Evolutionary conservation across 2,888 invertebrate species (phyloP), one percentile per base, ranked within the genome.

Genomic region (Oegoconia quadripuncta): DNA sequence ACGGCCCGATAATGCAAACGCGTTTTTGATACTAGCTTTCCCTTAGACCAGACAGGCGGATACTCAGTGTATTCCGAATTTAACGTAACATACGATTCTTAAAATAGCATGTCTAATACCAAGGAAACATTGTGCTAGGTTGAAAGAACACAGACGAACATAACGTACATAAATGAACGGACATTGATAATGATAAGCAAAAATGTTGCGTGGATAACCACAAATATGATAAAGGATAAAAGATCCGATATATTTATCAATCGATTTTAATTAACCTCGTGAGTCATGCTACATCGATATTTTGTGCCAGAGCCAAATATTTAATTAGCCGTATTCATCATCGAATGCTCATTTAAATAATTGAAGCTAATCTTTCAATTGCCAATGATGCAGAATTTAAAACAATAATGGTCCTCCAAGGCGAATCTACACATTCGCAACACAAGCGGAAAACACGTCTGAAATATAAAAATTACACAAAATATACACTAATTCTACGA

Each of bases 1-100:
- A 70, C 77, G 73, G 74, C 75, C 74, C 74, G 79, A 82, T 86
- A 86, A 78, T 78, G 73, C 86, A 74, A 78, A 84, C 76, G 71
- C 74, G 74, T 68, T 81, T 83, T 80, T 81, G 80, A 78, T 82
- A 79, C 75, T 78, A 66, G 61, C 61, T 71, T 76, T 75, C 64
- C 70, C 61, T 67, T 72, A 65, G 52, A 68, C 56, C 53, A 66
- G 55, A 62, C 62, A 62, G 51, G 63, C 44, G 42, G 53, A 58
- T 52, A 55, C 55, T 47, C 50, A 47, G 12, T 27, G n/a, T 18
- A 38, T 30, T 9, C 32, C 20, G 20, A 28, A 13, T 35, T 20
- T 35, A 26, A 28, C 35, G 25, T 37, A 32, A 26, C 34, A 22
- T 32, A 28, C 31, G 25, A 42, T 16, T 22, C 34, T 38, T n/a